Base-by-base conservation (phyloP, 2,797 vertebrate species). In the Huso huso region DNA sequence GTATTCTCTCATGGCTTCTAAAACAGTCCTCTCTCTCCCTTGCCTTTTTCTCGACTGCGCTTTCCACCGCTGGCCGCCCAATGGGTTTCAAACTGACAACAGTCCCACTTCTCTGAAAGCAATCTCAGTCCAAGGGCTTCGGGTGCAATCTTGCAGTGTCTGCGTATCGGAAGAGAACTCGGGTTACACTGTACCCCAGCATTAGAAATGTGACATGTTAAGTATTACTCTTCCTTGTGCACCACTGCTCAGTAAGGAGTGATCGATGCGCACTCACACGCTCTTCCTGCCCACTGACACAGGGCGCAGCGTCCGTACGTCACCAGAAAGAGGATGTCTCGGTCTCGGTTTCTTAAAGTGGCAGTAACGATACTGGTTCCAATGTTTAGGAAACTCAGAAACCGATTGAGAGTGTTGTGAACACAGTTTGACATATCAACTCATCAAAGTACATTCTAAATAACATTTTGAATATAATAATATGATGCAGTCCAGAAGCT, bases 1-100 rank as follows among this genome's bases (percentile, higher is more conserved):
- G 83, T 95, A 95, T 87, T 95, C 94, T 85, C 93, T 87, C 94
- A 95, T 94, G 82, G 77, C 48, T 49, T 62, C 61, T 62, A 8
- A 18, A 65, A 65, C 69, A 70, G 70, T 53, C 74, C 37, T 79
- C 75, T 81, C 73, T 70, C 79, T 75, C 82, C 78, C 77, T 82
- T 79, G 79, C 71, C 77, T 77, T 73, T 76, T 79, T 72, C 74
- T 79, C 72, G 52, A 60, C 51, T 57, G 53, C 61, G 60, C 18
- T 62, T 61, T 71, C 70, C 8, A 77, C 74, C 79, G 76, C 76
- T 76, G 81, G 78, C 77, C 81, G 80, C 82, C 80, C 81, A 80
- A 82, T 74, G 78, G 85, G 81, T 79, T 83, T 82, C 81, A 77
- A 68, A 15, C 49, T 74, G 78, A 78, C 72, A 71, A 72, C 66